Conservation (phyloP, 2,888 invertebrate genomes). For the Lamproptera curius region DNA sequence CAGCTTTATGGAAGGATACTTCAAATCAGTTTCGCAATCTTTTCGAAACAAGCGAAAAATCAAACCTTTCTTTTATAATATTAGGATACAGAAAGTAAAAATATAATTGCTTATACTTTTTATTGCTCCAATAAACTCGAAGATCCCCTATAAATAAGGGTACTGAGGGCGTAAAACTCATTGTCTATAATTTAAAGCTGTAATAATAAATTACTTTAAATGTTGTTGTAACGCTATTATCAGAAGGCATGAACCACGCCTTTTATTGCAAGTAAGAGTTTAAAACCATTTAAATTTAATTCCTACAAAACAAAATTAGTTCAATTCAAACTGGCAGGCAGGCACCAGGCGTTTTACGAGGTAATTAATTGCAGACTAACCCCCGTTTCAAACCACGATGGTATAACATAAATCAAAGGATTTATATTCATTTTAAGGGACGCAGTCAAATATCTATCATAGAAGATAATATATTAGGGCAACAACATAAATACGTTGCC, state of each 20-base stretch:
- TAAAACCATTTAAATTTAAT: constrained; percentile 19
- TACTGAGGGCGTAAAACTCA: too few relatives aligned
- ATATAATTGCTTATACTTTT: too few relatives aligned
- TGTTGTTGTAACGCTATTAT: constrained; percentile 12
- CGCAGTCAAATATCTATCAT: neutral
- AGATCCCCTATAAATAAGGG: too few relatives aligned
- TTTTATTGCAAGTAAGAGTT: constrained; percentile 18
- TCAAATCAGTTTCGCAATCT: too few relatives aligned
- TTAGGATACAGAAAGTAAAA: too few relatives aligned
- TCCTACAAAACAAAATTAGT: constrained; percentile 18
- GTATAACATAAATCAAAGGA: constrained; percentile 18
- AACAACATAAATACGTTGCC: too few relatives aligned
- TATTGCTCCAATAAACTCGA: too few relatives aligned
- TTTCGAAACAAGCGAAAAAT: too few relatives aligned
- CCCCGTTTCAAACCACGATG: constrained; percentile 9
- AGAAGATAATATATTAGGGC: too few relatives aligned
- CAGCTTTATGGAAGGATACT: too few relatives aligned
- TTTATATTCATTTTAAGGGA: constrained; percentile 13
- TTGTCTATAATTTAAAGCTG: constrained; percentile 3
- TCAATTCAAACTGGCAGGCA: constrained; percentile 14
- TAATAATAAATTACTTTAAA: constrained; percentile 6
- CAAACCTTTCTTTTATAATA: too few relatives aligned
- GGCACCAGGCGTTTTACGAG: constrained; percentile 19
- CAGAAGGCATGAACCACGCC: constrained; percentile 13
- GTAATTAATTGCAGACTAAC: constrained; percentile 20